phyloP scores from a whole-genome alignment of 2,888 invertebrate species.

The Aphidius colemani region DNA sequence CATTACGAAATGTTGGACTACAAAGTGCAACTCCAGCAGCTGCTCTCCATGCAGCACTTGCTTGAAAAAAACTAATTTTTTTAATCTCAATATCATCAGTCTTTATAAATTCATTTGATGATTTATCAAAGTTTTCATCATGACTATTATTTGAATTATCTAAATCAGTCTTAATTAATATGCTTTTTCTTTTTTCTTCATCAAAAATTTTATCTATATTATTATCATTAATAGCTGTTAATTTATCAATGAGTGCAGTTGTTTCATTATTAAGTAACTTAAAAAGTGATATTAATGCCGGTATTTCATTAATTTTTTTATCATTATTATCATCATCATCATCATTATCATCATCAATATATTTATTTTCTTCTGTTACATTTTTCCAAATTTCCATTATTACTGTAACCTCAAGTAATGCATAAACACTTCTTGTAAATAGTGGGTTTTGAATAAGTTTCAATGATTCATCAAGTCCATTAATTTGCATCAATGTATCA shows the following conservation, averaged over 20 bases:
- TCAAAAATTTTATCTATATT: conserved; percentile 22
- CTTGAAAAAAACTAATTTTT: conserved; percentile 46
- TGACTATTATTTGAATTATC: background rate
- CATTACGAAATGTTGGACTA: conserved; percentile 64
- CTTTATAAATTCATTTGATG: conserved; percentile 6
- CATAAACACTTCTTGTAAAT: conserved; percentile 67
- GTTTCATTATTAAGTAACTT: conserved; percentile 48
- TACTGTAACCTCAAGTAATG: conserved; percentile 67
- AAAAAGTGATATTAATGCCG: conserved; percentile 46
- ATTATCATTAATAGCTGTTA: conserved; percentile 32
- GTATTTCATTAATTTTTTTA: conserved; percentile 30
- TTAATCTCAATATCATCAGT: conserved; percentile 16
- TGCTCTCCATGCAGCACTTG: conserved; percentile 53
- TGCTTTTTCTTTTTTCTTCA: background rate
- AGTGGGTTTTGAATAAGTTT: conserved; percentile 63
- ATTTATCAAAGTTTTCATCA: conserved; percentile 1
- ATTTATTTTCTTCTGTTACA: conserved; percentile 44
- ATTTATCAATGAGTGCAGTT: conserved; percentile 34
- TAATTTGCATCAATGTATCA: conserved; percentile 66
- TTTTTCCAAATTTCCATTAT: conserved; percentile 66
- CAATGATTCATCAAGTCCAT: conserved; percentile 65
- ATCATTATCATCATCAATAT: background rate
- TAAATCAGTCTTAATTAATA: too few relatives aligned
- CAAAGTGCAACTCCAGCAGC: conserved; percentile 62
- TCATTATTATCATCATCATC: background rate